Evolutionary conservation across 2,797 vertebrate genomes (phyloP).

Genomic region (Columba guinea): DNA sequence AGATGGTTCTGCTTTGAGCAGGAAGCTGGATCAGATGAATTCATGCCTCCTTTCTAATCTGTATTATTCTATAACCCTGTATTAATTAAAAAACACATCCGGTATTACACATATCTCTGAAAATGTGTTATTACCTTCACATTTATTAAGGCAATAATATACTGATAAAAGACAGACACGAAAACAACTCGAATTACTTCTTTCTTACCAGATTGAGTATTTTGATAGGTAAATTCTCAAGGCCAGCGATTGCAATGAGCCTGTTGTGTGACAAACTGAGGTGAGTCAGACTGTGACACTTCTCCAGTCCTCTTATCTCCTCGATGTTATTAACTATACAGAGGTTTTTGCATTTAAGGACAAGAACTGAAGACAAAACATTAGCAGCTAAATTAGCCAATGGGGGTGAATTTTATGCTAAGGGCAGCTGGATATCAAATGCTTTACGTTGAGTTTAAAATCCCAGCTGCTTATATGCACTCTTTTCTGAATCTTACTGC

Average conservation of each 20-base stretch:
- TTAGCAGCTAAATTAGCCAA: background rate
- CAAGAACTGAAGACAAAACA: background rate
- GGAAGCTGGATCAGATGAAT: background rate
- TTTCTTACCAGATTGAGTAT: slow-evolving; percentile 84
- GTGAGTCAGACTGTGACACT: slow-evolving; percentile 80
- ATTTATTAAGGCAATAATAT: background rate
- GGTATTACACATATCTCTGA: background rate
- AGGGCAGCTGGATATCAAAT: background rate
- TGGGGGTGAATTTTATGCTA: background rate
- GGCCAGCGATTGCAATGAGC: slow-evolving; percentile 78
- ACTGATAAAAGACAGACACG: background rate
- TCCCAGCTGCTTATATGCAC: background rate
- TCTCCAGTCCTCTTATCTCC: slow-evolving; percentile 85
- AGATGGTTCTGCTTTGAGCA: background rate
- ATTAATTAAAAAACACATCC: background rate
- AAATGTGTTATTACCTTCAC: background rate
- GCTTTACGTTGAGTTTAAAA: background rate
- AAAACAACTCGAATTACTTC: accelerated
- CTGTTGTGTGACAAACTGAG: slow-evolving; percentile 89
- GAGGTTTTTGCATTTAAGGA: slow-evolving; percentile 56
- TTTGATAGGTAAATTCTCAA: slow-evolving; percentile 82
- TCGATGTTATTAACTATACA: slow-evolving; percentile 85
- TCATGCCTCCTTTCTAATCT: background rate
- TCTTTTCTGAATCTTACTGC: background rate
- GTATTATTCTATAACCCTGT: background rate